Evolutionary conservation across 2,888 invertebrate genomes (phyloP), one percentile per base, ranked within the genome.

Genomic region (Beris morrisii): DNA sequence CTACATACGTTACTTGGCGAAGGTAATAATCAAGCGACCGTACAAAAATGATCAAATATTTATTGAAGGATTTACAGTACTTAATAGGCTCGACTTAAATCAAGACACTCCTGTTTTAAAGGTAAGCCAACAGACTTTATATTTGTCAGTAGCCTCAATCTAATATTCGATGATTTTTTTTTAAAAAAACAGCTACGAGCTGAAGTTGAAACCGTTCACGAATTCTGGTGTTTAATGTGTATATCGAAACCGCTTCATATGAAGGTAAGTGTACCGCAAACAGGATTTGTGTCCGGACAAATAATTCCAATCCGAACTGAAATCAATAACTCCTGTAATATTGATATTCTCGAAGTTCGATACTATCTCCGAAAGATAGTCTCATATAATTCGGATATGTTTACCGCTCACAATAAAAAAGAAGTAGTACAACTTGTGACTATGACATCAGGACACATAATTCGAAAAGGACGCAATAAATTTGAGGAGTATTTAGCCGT

Each of bases 61-160:
- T 56, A 90, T 89, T 76, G 84, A 85, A 73, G 86, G 88, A 1
- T 92, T 95, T 74, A 92, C 90, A 46, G 88, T 95, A 5, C 83
- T 92, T 44, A 87, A 89, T 72, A 84, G 88, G 7, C 82, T 92
- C 74, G 93, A 94, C 78, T 83, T 95, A 68, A 93, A 93, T 79
- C 82, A 69, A 32, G 72, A 73, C 30, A 63, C 70, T 28, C 71
- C 65, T 69, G 74, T 50, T 13, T 22, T 72, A 7, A 69, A 61
- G 57, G 72, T 70, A 31, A 56, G 12, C 46, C 9, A 9, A 43
- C 5, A 38, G 7, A 46, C 3, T 59, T 46, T 45, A 22, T 22
- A 22, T 3, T 22, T 22, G 22, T 22, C 22, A 22, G 3, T 31
- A 6, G n/a, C 30, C 11, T 9, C 45, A 46, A 58, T 46, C 13